phyloP scores from a whole-genome alignment of 2,888 invertebrate genomes.

The Trichopria drosophilae region DNA sequence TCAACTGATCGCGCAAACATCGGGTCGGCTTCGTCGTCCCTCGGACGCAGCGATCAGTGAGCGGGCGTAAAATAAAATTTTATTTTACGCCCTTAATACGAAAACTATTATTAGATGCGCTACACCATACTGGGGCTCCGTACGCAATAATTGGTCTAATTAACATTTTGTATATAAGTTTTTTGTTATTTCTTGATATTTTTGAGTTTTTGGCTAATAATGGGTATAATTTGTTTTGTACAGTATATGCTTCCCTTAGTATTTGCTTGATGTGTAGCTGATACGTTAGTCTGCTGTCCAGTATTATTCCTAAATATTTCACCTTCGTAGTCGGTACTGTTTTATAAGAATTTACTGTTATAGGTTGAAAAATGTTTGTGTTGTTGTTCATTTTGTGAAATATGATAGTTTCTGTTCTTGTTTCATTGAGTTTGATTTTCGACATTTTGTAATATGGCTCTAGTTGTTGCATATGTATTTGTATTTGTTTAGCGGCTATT shows the following conservation, averaged over 20 bases:
- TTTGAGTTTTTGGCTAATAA: slow-evolving; percentile 31
- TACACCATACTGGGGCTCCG: slow-evolving; percentile 37
- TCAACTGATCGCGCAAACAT: too few species aligned
- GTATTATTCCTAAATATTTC: slow-evolving; percentile 37
- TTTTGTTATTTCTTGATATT: slow-evolving; percentile 34
- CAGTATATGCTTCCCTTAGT: slow-evolving; percentile 28
- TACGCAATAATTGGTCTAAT: slow-evolving; percentile 33
- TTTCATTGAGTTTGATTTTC: slow-evolving; percentile 27
- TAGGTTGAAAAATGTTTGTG: slow-evolving; percentile 24
- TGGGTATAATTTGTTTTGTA: slow-evolving; percentile 35
- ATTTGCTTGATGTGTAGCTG: slow-evolving; percentile 31
- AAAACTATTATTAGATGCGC: too few species aligned
- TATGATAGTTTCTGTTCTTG: slow-evolving; percentile 27
- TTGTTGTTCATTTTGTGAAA: slow-evolving; percentile 18
- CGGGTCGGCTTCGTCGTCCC: too few species aligned
- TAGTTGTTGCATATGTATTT: slow-evolving; percentile 26
- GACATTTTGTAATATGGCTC: slow-evolving; percentile 17
- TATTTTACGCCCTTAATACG: too few species aligned
- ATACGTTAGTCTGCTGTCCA: slow-evolving; percentile 32
- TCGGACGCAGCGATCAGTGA: too few species aligned
- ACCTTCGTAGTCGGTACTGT: slow-evolving; percentile 11
- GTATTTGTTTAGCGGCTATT: slow-evolving; percentile 31
- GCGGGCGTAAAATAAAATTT: too few species aligned
- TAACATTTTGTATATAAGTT: slow-evolving; percentile 36
- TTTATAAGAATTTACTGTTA: slow-evolving; percentile 2